phyloP scores from a whole-genome alignment of 2,797 vertebrate species.

The Neosilurus mollespiculum region DNA sequence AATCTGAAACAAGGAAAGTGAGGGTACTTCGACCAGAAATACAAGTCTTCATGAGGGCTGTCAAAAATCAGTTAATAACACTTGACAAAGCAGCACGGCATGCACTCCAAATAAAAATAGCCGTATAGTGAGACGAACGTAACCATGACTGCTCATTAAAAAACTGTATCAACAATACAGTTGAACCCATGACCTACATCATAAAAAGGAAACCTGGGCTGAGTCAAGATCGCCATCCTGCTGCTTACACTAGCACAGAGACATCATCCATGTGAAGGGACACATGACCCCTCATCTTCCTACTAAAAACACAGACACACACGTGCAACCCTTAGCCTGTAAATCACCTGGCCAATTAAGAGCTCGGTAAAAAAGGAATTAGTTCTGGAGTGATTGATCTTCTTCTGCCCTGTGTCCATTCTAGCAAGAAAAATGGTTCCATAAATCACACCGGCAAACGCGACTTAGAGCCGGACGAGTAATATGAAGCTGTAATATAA shows the following conservation, averaged over 20 bases:
- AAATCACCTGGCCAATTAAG: slow-evolving; percentile 72
- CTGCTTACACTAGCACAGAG: slow-evolving; percentile 25
- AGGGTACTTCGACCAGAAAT: background rate
- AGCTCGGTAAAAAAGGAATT: slow-evolving; percentile 70
- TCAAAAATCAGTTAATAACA: slow-evolving; percentile 24
- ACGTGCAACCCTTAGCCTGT: slow-evolving; percentile 51
- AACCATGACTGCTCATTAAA: background rate
- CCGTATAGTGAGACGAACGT: background rate
- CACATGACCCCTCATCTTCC: slow-evolving; percentile 1
- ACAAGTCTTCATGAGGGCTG: background rate
- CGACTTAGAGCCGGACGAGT: slow-evolving; percentile 35
- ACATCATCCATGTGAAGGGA: background rate
- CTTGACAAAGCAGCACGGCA: background rate
- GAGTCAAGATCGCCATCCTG: slow-evolving; percentile 31
- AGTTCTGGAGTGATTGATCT: slow-evolving; percentile 63
- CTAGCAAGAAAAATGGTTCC: slow-evolving; percentile 58
- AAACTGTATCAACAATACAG: background rate
- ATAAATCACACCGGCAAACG: slow-evolving; percentile 63
- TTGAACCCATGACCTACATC: background rate
- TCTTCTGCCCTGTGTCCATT: slow-evolving; percentile 55
- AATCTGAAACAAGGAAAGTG: slow-evolving; percentile 4
- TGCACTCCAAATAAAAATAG: slow-evolving; percentile 12
- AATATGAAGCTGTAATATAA: slow-evolving; percentile 21
- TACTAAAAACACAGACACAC: background rate
- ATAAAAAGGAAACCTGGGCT: background rate